Evolutionary conservation across 1,140 invertebrate species (phyloP).

Genomic region (Vollenhovia emeryi): DNA sequence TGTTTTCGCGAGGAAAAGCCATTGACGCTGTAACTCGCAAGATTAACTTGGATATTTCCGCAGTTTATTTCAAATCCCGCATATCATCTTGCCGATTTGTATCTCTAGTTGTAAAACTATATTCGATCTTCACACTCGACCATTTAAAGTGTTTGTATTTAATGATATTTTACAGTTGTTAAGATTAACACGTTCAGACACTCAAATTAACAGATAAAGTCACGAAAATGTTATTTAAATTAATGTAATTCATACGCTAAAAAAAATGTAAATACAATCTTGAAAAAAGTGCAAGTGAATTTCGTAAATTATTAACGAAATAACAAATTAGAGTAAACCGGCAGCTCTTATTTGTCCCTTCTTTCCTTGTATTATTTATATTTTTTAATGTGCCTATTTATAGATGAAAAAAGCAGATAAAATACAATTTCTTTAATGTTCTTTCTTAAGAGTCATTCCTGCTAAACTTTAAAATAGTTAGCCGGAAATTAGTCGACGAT

Average conservation of each 20-base stretch:
- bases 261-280: background rate
- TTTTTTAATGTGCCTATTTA: background rate
- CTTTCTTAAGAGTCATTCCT: background rate
- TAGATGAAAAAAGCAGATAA: background rate
- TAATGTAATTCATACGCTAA: background rate
- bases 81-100: background rate
- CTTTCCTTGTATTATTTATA: background rate
- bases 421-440: background rate
- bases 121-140: background rate
- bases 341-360: too few relatives aligned
- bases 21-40: background rate
- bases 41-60: constrained; percentile 33
- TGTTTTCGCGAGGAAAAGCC: constrained; percentile 39
- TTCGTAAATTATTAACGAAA: background rate
- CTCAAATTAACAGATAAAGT: background rate
- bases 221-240: background rate
- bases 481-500: background rate
- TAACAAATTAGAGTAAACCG: background rate
- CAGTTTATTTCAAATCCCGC: constrained; percentile 2
- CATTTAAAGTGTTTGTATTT: background rate
- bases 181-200: background rate
- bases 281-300: background rate
- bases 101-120: background rate
- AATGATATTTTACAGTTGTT: background rate
- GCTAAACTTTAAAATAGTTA: background rate